phyloP scores from a whole-genome alignment of 2,797 vertebrate species.

The Lates japonicus region DNA sequence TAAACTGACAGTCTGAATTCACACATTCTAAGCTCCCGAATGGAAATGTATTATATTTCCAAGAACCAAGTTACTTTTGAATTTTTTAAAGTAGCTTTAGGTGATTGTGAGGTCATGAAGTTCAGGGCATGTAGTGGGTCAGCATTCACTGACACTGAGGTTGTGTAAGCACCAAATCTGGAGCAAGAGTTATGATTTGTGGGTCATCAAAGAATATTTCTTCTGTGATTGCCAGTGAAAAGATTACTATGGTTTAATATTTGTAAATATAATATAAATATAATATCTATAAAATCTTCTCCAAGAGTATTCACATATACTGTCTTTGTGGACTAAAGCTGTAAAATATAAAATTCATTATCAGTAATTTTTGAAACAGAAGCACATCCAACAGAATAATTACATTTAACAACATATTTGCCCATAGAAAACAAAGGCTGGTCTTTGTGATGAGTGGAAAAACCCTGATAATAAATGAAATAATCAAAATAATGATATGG shows the following conservation, averaged over 20 bases:
- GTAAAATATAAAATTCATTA: too few species aligned
- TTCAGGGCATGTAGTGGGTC: conserved; percentile 14
- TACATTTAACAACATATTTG: too few species aligned
- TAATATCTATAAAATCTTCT: neutral
- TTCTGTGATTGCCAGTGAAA: neutral
- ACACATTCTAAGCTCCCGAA: conserved; percentile 30
- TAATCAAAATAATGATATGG: neutral
- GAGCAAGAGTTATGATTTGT: neutral
- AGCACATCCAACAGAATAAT: too few species aligned
- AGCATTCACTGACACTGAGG: neutral
- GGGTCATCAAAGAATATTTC: too few species aligned
- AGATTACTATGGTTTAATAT: neutral
- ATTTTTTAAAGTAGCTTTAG: conserved; percentile 9
- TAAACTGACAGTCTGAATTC: conserved; percentile 53
- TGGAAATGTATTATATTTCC: conserved; percentile 25
- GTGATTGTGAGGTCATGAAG: neutral
- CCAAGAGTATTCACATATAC: too few species aligned
- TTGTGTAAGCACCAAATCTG: neutral
- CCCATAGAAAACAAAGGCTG: too few species aligned
- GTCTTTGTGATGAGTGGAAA: neutral
- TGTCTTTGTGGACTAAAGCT: too few species aligned
- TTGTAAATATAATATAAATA: neutral
- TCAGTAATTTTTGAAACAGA: too few species aligned
- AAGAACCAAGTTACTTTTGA: conserved; percentile 21
- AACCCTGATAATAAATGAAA: neutral